These are phyloP conservation scores for Ectropis crepuscularia DNA, from an alignment of 2,888 invertebrate species.

Conservation along the genomic window DNA sequence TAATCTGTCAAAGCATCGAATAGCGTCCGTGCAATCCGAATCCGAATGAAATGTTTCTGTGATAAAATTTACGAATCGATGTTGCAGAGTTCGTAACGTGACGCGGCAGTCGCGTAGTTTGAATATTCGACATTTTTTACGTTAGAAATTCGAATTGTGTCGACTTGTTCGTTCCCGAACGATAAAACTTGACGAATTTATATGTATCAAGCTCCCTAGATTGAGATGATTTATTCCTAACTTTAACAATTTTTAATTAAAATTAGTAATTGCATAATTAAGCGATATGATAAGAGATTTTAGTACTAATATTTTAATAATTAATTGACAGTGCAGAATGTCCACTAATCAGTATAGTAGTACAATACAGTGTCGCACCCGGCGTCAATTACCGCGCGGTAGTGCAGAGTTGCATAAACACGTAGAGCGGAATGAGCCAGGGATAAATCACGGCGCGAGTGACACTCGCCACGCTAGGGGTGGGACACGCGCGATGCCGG, in stretches of 20 bases:
- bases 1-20: slow-evolving; percentile 32
- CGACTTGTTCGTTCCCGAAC: too few species aligned
- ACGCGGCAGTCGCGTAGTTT: slow-evolving; percentile 12
- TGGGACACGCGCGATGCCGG: slow-evolving; percentile 37
- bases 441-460: slow-evolving; percentile 58
- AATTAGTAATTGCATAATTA: too few species aligned
- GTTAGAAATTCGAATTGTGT: too few species aligned
- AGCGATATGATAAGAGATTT: too few species aligned
- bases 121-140: slow-evolving; percentile 11
- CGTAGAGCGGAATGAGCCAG: slow-evolving; percentile 60
- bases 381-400: not conserved
- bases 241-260: too few species aligned
- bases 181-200: too few species aligned
- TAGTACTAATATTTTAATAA: too few species aligned
- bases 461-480: slow-evolving; percentile 31
- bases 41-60: slow-evolving; percentile 12
- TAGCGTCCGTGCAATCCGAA: slow-evolving; percentile 23
- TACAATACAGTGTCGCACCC: not conserved
- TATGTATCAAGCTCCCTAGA: too few species aligned
- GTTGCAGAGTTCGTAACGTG: slow-evolving; percentile 8
- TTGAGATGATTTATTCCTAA: not conserved
- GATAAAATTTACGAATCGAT: slow-evolving; percentile 2
- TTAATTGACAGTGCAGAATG: too few species aligned
- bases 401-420: slow-evolving; percentile 20
- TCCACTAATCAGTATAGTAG: not conserved